Percentiles rank a stretch among this genome's conserved stretches.
Evolutionary conservation across 2,888 invertebrate species (phyloP).

Genomic region (Eupithecia centaureata): DNA sequence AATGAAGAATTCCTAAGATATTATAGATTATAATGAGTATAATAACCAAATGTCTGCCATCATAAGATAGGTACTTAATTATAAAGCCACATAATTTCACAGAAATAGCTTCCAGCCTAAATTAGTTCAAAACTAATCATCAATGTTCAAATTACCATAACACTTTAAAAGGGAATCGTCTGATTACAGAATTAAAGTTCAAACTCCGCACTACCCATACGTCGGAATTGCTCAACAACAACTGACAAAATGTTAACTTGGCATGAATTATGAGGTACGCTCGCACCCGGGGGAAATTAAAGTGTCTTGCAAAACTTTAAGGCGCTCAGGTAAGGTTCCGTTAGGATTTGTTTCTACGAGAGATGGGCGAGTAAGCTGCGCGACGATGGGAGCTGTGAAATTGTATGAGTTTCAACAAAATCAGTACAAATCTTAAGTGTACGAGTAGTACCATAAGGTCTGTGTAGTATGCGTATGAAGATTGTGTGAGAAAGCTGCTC

Average conservation of each 20-base stretch:
- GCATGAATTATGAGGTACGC: slow-evolving; percentile 81
- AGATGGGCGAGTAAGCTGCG: background rate
- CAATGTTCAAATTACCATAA: slow-evolving; percentile 24
- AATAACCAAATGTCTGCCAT: too few relatives aligned
- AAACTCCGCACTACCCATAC: slow-evolving; percentile 54
- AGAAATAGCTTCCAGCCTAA: background rate
- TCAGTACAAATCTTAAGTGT: too few relatives aligned
- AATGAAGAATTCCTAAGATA: too few relatives aligned
- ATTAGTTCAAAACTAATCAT: slow-evolving; percentile 7
- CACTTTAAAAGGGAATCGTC: slow-evolving; percentile 27
- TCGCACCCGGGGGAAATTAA: slow-evolving; percentile 80
- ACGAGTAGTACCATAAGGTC: too few relatives aligned
- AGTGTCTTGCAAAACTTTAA: slow-evolving; percentile 81
- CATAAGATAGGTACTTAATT: too few relatives aligned
- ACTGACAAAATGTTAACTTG: slow-evolving; percentile 82
- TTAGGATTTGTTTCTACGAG: slow-evolving; percentile 19
- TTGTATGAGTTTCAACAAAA: too few relatives aligned
- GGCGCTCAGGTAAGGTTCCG: slow-evolving; percentile 72
- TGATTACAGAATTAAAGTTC: slow-evolving; percentile 61
- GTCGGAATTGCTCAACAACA: slow-evolving; percentile 69
- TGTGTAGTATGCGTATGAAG: too few relatives aligned
- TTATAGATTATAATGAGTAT: too few relatives aligned
- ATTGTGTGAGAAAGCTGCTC: background rate
- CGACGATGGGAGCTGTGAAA: background rate
- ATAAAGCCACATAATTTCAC: background rate